Base-by-base conservation (phyloP, 1,140 invertebrate species). In the Phymorhynchus buccinoides region DNA sequence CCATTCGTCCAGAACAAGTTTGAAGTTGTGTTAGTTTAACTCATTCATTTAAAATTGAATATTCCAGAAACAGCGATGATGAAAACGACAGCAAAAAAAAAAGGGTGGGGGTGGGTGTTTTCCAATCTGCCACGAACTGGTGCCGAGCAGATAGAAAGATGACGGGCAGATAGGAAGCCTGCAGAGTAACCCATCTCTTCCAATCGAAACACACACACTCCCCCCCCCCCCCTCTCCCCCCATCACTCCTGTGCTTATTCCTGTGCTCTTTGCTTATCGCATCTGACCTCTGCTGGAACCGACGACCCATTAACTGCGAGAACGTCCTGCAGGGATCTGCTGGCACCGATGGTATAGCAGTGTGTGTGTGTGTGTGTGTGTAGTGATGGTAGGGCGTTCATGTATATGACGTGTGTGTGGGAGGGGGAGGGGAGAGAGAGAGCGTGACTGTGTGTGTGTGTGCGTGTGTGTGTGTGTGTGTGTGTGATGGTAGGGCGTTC, bases 101-200 rank as follows among this genome's bases (percentile, higher is more conserved):
- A 52, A 52, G 48, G 48, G 48, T 14, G 48, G 48, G 48, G 48
- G 48, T 14, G 48, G 48, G 48, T 18, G 48, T 14, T 9, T 32
- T 75, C 73, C 12, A 73, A 73, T 75, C 37, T 75, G 73, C 73
- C 9, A 4, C 32, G 68, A 12, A 30, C 68, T 35, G 35, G 73
- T 6, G 68, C 18, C 37, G 32, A 14, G 37, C 73, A 41, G 73
- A 37, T 27, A 39, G 37, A n/a, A n/a, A 75, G 37, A 75, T 75
- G 73, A 75, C 35, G 73, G 35, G 73, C 27, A 75, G 6, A 16
- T 3, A 16, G 22, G 73, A n/a, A n/a, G n/a, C n/a, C 18, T 32
- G 41, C 18, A 83, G 22, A 44, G 81, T 71, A 83, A 83, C 41
- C 37, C 81, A 83, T 68, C 81, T 83, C 66, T 39, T 35, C 62